phyloP scores from a whole-genome alignment of 2,113 vertebrate species.

The Dasyprocta punctata region DNA sequence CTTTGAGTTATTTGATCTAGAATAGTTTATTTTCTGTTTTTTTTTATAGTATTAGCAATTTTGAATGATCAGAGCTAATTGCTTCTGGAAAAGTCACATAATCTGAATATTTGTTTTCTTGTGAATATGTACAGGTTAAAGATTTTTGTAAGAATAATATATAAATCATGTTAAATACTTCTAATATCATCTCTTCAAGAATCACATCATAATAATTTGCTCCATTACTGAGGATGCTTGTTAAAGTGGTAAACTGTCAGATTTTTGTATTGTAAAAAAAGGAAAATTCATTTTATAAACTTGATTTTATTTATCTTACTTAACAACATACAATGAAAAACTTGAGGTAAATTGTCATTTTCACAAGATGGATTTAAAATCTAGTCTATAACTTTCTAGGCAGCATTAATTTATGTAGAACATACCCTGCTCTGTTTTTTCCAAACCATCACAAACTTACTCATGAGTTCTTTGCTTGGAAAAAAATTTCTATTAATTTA shows the following conservation, averaged over 20 bases:
- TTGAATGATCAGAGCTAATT: neutral
- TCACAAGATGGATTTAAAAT: constrained; percentile 7
- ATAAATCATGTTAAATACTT: neutral
- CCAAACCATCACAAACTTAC: neutral
- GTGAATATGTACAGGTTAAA: neutral
- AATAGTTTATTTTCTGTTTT: neutral
- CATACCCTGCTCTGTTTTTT: neutral
- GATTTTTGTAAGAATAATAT: neutral
- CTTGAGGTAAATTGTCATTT: neutral
- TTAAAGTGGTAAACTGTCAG: neutral
- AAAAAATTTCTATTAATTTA: neutral
- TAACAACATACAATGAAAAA: constrained; percentile 16
- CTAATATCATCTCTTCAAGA: neutral
- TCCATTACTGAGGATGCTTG: neutral
- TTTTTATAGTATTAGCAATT: neutral
- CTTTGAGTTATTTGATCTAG: constrained; percentile 29
- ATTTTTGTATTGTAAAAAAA: constrained; percentile 25
- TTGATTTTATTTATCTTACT: neutral
- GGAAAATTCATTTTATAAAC: constrained; percentile 50
- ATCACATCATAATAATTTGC: neutral
- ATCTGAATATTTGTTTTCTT: neutral
- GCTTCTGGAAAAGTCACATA: neutral
- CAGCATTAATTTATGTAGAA: neutral
- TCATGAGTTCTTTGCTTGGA: neutral
- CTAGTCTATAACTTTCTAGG: constrained; percentile 9